Evolutionary conservation across 1,140 invertebrate genomes (phyloP), one percentile per base, ranked within the genome.

Genomic region (Branchinecta lindahli): DNA sequence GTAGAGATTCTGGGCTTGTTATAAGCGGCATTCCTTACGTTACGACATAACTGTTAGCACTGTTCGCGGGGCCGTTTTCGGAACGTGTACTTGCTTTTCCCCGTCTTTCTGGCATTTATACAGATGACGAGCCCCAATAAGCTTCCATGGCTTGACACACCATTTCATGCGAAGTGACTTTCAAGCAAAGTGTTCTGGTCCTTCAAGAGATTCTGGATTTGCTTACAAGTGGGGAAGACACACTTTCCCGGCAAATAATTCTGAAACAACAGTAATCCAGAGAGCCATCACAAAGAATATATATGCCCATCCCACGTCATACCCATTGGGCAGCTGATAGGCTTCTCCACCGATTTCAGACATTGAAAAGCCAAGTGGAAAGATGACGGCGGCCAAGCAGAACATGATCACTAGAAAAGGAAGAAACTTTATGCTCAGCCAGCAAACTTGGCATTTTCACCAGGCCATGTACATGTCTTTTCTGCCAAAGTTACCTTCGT

Each of bases 191-290:
- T 33, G 33, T 33, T 33, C 33, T 33, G 33, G 33, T 33, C 33
- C 33, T 5, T 33, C 2, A 33, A 33, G 33, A 33, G 33, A 33
- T 33, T 33, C 33, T 67, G 66, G 68, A 5, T 33, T 67, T 4
- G 20, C 44, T 79, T 87, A 94, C 83, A 94, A 93, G 82, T 96
- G 92, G 66, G 93, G 93, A 72, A 96, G 80, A 80, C 94, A 97
- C 10, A 97, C 92, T 88, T 96, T 96, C n/a, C 92, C 93, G 70
- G 92, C 93, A 84, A 96, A 96, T 20, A 97, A 79, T 81, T 96
- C 94, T 9, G 93, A 96, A 74, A 96, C 90, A 7, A 96, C 94
- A 66, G 92, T 96, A 67, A 96, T 93, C 94, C 94, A 97, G 5
- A 96, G 78, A 45, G 93, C 92, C 61, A 96, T 80, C 45, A 96